Evolutionary conservation across 2,797 vertebrate genomes (phyloP).

Genomic region (Myotis pilosus): DNA sequence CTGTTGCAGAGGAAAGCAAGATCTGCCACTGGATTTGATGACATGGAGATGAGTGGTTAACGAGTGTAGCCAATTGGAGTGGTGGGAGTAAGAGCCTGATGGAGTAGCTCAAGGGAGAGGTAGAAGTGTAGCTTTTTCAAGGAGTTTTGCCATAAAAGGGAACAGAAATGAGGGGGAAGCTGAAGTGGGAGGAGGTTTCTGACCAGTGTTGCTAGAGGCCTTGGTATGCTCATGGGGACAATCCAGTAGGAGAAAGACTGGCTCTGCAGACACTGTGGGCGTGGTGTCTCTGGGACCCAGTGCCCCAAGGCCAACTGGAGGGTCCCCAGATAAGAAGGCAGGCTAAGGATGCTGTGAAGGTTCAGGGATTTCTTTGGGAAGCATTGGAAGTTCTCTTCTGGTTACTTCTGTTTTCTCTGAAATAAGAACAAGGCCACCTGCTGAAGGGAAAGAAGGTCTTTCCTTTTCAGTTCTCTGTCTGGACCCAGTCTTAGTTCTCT

Average conservation of each 20-base stretch:
- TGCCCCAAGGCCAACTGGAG: neutral
- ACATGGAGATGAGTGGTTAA: neutral
- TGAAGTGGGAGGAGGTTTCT: neutral
- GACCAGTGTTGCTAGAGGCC: neutral
- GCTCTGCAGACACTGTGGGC: neutral
- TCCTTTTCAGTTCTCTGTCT: neutral
- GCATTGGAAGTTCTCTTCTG: neutral
- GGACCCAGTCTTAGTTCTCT: neutral
- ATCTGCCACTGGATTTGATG: neutral
- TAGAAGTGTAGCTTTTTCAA: neutral
- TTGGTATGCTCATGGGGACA: neutral
- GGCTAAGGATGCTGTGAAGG: neutral
- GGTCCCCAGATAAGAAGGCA: neutral
- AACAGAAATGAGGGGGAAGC: neutral
- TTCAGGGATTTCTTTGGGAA: neutral
- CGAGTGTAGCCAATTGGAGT: neutral
- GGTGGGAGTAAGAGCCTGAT: neutral
- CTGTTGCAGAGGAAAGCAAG: neutral
- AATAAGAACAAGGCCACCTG: neutral
- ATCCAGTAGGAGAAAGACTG: neutral
- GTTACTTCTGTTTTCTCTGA: neutral
- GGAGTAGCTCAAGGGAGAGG: neutral
- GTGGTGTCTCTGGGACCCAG: neutral
- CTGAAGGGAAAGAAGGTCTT: neutral
- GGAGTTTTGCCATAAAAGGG: neutral